Evolutionary conservation across 2,888 invertebrate genomes (phyloP), one percentile per base, ranked within the genome.

Genomic region (Dendrolimus pini): DNA sequence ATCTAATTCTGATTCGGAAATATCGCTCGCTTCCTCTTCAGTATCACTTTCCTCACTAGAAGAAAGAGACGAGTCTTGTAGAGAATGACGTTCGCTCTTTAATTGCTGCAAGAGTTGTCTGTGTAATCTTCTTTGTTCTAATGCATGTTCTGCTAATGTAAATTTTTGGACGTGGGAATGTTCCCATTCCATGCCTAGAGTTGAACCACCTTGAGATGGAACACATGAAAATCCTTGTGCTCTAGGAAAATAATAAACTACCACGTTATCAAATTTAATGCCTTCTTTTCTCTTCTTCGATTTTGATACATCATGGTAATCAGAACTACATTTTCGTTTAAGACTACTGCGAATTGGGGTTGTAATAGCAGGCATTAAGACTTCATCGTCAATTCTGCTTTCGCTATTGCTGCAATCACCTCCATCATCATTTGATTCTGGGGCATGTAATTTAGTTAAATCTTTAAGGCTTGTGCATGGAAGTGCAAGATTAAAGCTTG

Each of bases 231-330:
- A 97, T 18, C 97, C 97, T 91, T 97, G 97, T 58, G 97, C 93
- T 74, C 99, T 92, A 2, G 97, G 97, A 87, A 99, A 99, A 87
- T 98, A 99, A 85, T 94, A 99, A 9, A 99, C 98, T 18, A 97
- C 97, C 0, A 99, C 98, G 66, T 94, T 95, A 70, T 97, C 96
- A 81, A 99, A 99, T 65, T 95, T 94, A 63, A 99, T 97, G 54
- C 93, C 94, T 69, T 95, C 94, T 85, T 96, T 97, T 75, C 93
- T 93, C 77, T 94, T 95, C 74, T 94, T 92, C 62, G 80, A 69
- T 30, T 86, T 83, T 7, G 90, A 85, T 66, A 88, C 90, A 54
- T 87, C 86, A 56, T 82, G 84, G 58, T 83, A 77, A 71, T 85
- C 78, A 77, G 79, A 73, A 41, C 82, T 77, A 54, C 71, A 78